Base-by-base conservation (phyloP, 2,888 invertebrate genomes). In the Sicus ferrugineus region DNA sequence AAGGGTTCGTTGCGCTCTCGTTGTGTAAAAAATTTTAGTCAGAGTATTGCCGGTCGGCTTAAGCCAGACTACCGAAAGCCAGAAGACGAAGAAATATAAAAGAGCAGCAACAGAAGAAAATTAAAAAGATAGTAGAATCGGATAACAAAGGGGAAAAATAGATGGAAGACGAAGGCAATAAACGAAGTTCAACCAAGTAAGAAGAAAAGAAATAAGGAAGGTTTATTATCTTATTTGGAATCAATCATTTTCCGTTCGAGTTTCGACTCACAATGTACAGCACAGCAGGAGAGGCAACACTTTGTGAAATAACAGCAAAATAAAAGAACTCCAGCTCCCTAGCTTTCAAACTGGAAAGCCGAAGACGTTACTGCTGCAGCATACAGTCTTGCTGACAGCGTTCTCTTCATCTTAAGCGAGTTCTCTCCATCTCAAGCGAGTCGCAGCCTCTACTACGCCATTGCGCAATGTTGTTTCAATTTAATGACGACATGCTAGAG, bases 1-100 rank as follows among this genome's bases (percentile, higher is more conserved):
- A 54, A 26, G 67, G 67, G 67, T 67, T 67, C 58, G 67, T 67
- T 67, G 67, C 30, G 67, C 67, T 67, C 58, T 65, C 64, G 30
- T 31, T 16, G n/a, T n/a, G 14, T 19, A 5, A 48, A 9, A 42
- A 42, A 42, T n/a, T n/a, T n/a, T n/a, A 42, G 42, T 16, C 42
- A 42, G n/a, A 42, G 42, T 42, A 42, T 42, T 3, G 42, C n/a
- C 42, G 42, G 11, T n/a, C 42, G 16, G 42, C 42, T 1, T n/a
- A 42, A 42, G 42, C 42, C n/a, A 42, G 14, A n/a, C 42, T 42
- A 42, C 42, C 42, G n/a, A 42, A 16, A 42, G n/a, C 42, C 42
- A 42, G n/a, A 16, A 42, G n/a, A 42, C n/a, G n/a, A 42, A 38
- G 38, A 9, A 38, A 4, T 42, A 42, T 42, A 6, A 9, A 38